Evolutionary conservation across 2,888 invertebrate genomes (phyloP), one percentile per base, ranked within the genome.

Genomic region (Phanerotoma sp.): DNA sequence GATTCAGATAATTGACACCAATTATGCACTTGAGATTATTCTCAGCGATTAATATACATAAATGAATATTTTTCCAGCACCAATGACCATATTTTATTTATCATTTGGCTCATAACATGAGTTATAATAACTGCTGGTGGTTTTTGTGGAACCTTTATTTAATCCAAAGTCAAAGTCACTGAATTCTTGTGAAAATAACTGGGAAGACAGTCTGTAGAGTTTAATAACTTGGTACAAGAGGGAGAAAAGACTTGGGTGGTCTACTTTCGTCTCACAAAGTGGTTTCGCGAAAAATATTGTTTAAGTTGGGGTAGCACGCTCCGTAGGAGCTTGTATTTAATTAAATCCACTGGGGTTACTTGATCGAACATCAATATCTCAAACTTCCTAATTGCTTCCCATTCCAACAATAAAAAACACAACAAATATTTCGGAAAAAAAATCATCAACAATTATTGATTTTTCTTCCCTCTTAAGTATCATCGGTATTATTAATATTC

Each of bases 291-390:
- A 69, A 71, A 72, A 72, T 71, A 71, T 71, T 66, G 67, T 66
- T 45, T 13, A 10, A 25, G 28, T 25, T 28, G 15, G 15, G 25
- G 20, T 5, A 35, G 21, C 15, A 13, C 48, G 58, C 52, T 56
- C 59, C 64, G 61, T 63, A 56, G 68, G 64, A 66, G 68, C 66
- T 67, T 73, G 73, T 74, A 75, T 74, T 75, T 75, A 76, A 76
- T 76, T 75, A 76, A 75, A 75, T 71, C 74, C 72, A 69, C 64
- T 63, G 70, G 71, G 72, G 69, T 66, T 71, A 71, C 66, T 70
- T 69, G 73, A 76, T 75, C 74, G 72, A 66, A 71, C 74, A 74
- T 75, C 75, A 74, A 76, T 76, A 76, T 70, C 64, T 42, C 66
- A 66, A 62, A 72, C 70, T 69, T 71, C 74, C 73, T 73, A 71